A percentile compares a stretch with the other conserved stretches of the same genome.
Conservation (phyloP, 2,888 invertebrate species). For the Drosophila meridiana region DNA sequence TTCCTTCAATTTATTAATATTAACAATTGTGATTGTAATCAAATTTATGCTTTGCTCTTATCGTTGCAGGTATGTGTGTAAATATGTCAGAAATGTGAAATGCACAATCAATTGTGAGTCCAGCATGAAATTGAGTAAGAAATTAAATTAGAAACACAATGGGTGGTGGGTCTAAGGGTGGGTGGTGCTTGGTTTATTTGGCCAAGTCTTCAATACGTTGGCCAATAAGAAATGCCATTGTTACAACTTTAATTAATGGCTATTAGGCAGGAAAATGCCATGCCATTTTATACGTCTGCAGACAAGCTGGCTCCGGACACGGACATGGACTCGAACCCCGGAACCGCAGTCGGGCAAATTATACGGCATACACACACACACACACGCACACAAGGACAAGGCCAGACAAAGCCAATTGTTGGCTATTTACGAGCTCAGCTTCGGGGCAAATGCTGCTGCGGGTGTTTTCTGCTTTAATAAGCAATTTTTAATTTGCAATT, state of each 20-base stretch:
- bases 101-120: conserved; percentile 42
- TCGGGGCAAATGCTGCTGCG: conserved; percentile 29
- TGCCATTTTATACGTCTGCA: conserved; percentile 57
- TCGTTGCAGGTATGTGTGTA: conserved; percentile 65
- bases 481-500: conserved; percentile 81
- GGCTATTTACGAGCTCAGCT: conserved; percentile 56
- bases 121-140: conserved; percentile 65
- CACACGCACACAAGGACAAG: conserved; percentile 7
- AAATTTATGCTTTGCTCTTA: conserved; percentile 36
- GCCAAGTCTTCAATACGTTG: conserved; percentile 30
- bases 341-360: conserved; percentile 45
- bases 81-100: conserved; percentile 49
- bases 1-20: conserved; percentile 33
- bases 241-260: conserved; percentile 74
- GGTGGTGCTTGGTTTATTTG: background rate
- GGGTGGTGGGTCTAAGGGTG: background rate
- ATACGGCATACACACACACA: conserved; percentile 27
- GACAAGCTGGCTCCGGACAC: conserved; percentile 44
- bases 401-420: conserved; percentile 49
- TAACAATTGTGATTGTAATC: conserved; percentile 54
- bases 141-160: conserved; percentile 58
- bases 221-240: conserved; percentile 73
- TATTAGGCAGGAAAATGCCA: conserved; percentile 64
- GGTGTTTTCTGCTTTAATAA: conserved; percentile 74
- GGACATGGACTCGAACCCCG: conserved; percentile 22